Base-by-base conservation (phyloP, 1,140 invertebrate species). In the Dufourea novaeangliae region DNA sequence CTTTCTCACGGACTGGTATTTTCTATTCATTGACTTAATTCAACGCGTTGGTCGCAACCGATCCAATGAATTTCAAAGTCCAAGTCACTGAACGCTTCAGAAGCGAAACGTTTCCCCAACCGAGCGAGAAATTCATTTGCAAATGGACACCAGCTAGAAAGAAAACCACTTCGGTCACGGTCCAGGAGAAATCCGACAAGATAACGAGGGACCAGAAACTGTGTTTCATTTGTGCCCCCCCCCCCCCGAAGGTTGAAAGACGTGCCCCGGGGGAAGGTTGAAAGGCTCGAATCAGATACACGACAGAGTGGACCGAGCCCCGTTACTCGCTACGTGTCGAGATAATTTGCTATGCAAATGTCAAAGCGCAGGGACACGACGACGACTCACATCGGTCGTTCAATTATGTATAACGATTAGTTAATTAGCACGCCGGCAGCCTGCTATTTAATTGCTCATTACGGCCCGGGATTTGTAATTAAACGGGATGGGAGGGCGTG, bases 341-440 rank as follows among this genome's bases (percentile, higher is more conserved):
- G 39, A 69, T 75, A 68, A 75, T 71, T 70, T 71, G 32, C 29
- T 61, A 76, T 61, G 73, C 67, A 62, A 70, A 62, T 62, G 56
- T 71, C 74, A 77, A 77, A 77, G 74, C 56, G 34, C 41, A 22
- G n/a, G n/a, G n/a, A n/a, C n/a, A n/a, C n/a, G n/a, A n/a, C n/a
- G 32, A 27, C 67, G 57, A 61, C 22, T 39, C 67, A 62, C 41
- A 59, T 62, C 56, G 73, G 64, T 20, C 41, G 44, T 62, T 77
- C 57, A 77, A 70, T 70, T 70, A 62, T 54, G 67, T 70, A 46
- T 52, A 61, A 77, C 74, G 56, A n/a, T 77, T 77, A 62, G 74
- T 77, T 77, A 77, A 77, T 70, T 77, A 69, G 74, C 67, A 44
- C 44, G 56, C 25, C 41, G 52, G 10, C 66, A 29, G 73, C 64